phyloP scores from a whole-genome alignment of 2,797 vertebrate species.

The Darevskia nairensis region DNA sequence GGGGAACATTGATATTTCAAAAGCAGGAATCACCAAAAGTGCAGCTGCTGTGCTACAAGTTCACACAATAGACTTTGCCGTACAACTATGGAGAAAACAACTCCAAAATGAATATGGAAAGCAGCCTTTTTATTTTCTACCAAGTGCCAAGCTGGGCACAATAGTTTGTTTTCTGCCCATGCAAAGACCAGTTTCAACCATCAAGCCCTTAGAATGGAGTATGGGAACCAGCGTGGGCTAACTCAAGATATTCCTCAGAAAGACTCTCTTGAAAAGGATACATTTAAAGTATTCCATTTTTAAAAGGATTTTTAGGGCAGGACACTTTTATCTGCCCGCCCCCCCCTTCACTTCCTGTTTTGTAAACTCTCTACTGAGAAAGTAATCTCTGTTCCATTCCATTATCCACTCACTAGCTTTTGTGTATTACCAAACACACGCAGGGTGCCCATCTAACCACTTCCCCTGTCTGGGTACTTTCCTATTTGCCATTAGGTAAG shows the following conservation, averaged over 20 bases:
- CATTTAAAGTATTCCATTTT: neutral
- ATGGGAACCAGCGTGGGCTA: neutral
- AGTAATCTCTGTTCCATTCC: too few relatives aligned
- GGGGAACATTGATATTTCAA: neutral
- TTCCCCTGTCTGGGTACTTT: neutral
- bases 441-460: neutral
- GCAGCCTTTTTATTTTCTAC: neutral
- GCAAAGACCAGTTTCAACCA: neutral
- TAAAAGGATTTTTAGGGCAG: neutral
- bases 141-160: neutral
- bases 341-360: neutral
- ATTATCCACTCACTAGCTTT: neutral
- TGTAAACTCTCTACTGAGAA: neutral
- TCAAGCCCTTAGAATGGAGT: neutral
- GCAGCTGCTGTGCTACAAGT: neutral
- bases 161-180: neutral
- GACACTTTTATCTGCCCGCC: neutral
- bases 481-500: neutral
- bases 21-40: neutral
- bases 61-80: neutral
- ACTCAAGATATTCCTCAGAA: neutral
- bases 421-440: neutral
- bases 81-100: neutral
- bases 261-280: neutral
- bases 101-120: neutral